Conservation (phyloP, 2,888 invertebrate genomes). For the Scaptomyza cyrtandrae region DNA sequence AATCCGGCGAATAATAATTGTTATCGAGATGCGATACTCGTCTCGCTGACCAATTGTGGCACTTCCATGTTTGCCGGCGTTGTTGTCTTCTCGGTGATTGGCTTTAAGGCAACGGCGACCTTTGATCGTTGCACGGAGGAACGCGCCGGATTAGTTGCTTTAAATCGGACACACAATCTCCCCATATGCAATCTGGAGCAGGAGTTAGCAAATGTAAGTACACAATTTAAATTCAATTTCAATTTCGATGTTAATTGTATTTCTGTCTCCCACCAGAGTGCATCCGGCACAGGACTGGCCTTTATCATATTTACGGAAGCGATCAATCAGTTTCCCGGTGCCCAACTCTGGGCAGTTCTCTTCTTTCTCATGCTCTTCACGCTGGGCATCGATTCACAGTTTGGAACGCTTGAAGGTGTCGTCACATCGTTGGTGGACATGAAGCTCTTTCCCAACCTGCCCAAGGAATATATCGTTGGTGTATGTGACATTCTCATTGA, state of each 20-base stretch:
- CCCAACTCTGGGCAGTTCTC: slow-evolving; percentile 97
- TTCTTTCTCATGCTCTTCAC: slow-evolving; percentile 99
- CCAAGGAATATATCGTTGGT: slow-evolving; percentile 95
- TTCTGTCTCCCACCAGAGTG: slow-evolving; percentile 88
- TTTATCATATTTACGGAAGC: slow-evolving; percentile 99
- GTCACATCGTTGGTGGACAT: slow-evolving; percentile 98
- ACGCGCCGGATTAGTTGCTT: slow-evolving; percentile 86
- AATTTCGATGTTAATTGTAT: too few species aligned
- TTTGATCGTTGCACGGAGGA: slow-evolving; percentile 83
- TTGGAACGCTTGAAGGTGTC: slow-evolving; percentile 97
- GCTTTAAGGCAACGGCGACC: slow-evolving; percentile 89
- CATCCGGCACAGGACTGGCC: slow-evolving; percentile 97
- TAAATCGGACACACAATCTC: slow-evolving; percentile 88
- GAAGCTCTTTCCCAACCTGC: slow-evolving; percentile 95
- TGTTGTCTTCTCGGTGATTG: slow-evolving; percentile 97
- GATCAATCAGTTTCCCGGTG: slow-evolving; percentile 98
- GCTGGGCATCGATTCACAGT: slow-evolving; percentile 97
- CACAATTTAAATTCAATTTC: too few species aligned
- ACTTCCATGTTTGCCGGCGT: slow-evolving; percentile 99
- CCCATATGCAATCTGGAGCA: slow-evolving; percentile 93
- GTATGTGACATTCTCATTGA: slow-evolving; percentile 70
- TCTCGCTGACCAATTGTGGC: slow-evolving; percentile 96
- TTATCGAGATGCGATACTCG: slow-evolving; percentile 95
- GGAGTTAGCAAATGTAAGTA: slow-evolving; percentile 94
- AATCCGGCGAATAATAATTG: slow-evolving; percentile 99